A percentile compares a stretch with the other conserved stretches of the same genome.
Evolutionary conservation across 2,888 invertebrate genomes (phyloP).

Genomic region (Cephus pulcher): DNA sequence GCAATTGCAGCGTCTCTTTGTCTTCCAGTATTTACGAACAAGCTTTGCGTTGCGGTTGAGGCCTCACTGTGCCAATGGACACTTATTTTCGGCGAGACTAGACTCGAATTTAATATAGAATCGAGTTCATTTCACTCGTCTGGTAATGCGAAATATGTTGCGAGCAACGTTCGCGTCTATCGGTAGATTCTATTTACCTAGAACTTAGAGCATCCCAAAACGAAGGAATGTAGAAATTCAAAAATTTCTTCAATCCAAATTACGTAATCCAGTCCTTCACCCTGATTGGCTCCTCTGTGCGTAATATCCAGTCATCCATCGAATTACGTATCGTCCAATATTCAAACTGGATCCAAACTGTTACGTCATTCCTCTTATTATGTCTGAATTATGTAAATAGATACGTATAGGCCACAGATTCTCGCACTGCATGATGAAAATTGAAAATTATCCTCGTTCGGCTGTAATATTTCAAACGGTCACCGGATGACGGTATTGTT

Average conservation of each 20-base stretch:
- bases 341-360: not conserved
- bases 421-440: not conserved
- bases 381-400: not conserved
- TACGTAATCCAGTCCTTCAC: no score
- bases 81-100: constrained; percentile 14
- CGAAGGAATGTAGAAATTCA: not conserved
- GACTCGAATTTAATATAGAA: constrained; percentile 21
- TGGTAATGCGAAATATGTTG: not conserved
- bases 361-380: not conserved
- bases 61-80: not conserved
- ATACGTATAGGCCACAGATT: not conserved
- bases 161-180: not conserved
- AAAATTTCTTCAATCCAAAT: not conserved
- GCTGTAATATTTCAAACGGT: not conserved
- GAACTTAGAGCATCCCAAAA: not conserved
- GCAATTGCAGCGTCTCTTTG: constrained; percentile 1
- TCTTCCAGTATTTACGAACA: not conserved
- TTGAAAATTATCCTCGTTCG: not conserved
- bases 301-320: not conserved
- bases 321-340: not conserved
- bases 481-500: not conserved
- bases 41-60: not conserved
- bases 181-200: not conserved
- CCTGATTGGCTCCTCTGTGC: no score
- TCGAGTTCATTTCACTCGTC: constrained; percentile 19